Evolutionary conservation across 2,888 invertebrate species (phyloP), one percentile per base, ranked within the genome.

Genomic region (Arenicola marina): DNA sequence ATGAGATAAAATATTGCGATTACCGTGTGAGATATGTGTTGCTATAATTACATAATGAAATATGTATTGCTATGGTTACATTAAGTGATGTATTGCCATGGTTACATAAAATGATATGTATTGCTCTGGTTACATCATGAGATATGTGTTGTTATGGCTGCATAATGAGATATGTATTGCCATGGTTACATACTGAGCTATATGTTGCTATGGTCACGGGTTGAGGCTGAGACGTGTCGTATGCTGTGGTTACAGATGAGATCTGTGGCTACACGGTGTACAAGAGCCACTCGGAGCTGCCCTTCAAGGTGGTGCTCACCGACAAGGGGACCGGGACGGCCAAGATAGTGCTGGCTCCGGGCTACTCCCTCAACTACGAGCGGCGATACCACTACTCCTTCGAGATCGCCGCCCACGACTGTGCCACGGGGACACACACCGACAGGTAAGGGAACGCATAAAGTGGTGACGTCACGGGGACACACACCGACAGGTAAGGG

Each of bases 361-460:
- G 77, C 0, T 67, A 69, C 26, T 72, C 89, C 60, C 89, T 97
- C 73, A 94, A 95, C 86, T 96, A 94, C 85, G 95, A 95, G 85
- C 94, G 94, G 83, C 87, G 93, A 59, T 91, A 92, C 78, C 92
- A 92, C 85, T 96, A 96, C 88, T 94, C 93, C 86, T 96, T 97
- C 84, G 93, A 94, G 85, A 93, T 96, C 82, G 91, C 93, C 60
- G 95, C 95, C 44, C 90, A 94, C 66, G 92, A 93, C 71, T 96
- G 96, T 84, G 90, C 91, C 79, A 65, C 90, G 90, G 68, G 90
- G 91, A 77, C 34, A 24, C 66, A 63, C 43, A 53, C 63, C 28
- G 56, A 46, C 29, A 68, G 68, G 68, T 68, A n/a, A 48, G 38
- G 11, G n/a, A n/a, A n/a, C n/a, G n/a, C n/a, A n/a, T n/a, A n/a